Base-by-base conservation (phyloP, 2,888 invertebrate species). In the Sarcophaga rosellei region DNA sequence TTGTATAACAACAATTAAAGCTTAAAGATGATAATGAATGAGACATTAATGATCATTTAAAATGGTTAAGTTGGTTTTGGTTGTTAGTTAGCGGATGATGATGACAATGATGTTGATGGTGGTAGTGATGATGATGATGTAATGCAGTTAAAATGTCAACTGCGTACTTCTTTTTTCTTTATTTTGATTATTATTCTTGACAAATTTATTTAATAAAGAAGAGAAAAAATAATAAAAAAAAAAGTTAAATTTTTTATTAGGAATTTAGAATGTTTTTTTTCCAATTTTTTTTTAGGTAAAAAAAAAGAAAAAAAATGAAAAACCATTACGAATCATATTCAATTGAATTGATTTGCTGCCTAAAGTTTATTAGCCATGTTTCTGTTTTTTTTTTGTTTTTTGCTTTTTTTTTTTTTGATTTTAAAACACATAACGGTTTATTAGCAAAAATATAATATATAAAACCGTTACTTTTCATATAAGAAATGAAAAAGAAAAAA, bases 111-210 rank as follows among this genome's bases (percentile, higher is more conserved):
- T 15, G 35, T 6, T 35, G 25, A 25, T 25, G 35, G 35, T 47
- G 47, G 15, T 47, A 20, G 45, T 45, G 61, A 11, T 21, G 17
- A 62, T 59, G 70, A 63, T 81, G 69, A 70, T 63, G 81, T 81
- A 62, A 81, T 63, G 68, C 61, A 17, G 17, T 61, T 68, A 66
- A 62, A 75, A 75, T 74, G 61, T 47, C 73, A 81, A 57, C 15
- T 17, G 45, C 59, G 23, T 59, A 23, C 53, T 53, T 53, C 17
- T 15, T 17, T 53, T 53, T 53, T 35, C 6, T 35, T 35, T 3
- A 8, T 35, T 35, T 35, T 35, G 8, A 3, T 53, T 53, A 53
- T 53, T 53, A 53, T 53, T 53, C 53, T 53, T 53, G 1, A 15
- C 4, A 53, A 53, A 17, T 53, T 53, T 15, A 53, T 1, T 53